phyloP scores from a whole-genome alignment of 2,113 vertebrate genomes.

The Epinephelus moara region DNA sequence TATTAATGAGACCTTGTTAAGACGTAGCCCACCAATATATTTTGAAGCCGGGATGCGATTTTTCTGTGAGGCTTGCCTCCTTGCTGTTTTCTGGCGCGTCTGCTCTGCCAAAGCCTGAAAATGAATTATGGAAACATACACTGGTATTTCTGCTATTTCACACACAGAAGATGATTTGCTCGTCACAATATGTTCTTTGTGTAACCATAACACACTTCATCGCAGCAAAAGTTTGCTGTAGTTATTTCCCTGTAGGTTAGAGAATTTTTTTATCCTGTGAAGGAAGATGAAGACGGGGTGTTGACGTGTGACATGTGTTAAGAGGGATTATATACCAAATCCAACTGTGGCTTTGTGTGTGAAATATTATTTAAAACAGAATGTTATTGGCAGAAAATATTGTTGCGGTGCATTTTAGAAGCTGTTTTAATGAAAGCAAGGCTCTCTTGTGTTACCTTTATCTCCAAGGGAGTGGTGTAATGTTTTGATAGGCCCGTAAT shows the following conservation, averaged over 20 bases:
- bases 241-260: background rate
- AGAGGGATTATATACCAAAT: background rate
- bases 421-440: background rate
- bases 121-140: background rate
- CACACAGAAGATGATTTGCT: background rate
- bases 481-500: slow-evolving; percentile 45
- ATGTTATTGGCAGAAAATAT: background rate
- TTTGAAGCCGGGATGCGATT: background rate
- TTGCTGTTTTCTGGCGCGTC: background rate
- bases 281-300: background rate
- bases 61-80: background rate
- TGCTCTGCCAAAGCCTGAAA: background rate
- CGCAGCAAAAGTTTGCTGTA: background rate
- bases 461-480: slow-evolving; percentile 12
- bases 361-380: background rate
- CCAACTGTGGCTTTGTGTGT: background rate
- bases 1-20: background rate
- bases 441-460: background rate
- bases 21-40: background rate
- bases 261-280: background rate
- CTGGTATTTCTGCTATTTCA: background rate
- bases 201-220: background rate
- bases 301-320: background rate
- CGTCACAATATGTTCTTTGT: background rate
- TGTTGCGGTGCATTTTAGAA: background rate